phyloP scores from a whole-genome alignment of 2,888 invertebrate genomes.

The Drepana falcataria region DNA sequence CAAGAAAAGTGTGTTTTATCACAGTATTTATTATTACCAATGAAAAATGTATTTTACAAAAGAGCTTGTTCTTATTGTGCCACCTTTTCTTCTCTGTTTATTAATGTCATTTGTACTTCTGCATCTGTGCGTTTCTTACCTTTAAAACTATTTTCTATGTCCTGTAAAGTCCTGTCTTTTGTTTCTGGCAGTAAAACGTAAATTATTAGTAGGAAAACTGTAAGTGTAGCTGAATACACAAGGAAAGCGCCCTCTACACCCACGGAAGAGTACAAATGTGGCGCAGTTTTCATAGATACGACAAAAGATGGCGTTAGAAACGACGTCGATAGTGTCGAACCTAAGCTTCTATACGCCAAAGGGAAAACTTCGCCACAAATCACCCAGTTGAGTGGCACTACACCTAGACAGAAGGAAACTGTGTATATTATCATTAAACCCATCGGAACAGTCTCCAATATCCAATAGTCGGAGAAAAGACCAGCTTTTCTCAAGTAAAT shows the following conservation, averaged over 20 bases:
- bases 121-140: conserved; percentile 45
- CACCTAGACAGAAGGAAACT: conserved; percentile 63
- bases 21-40: not conserved
- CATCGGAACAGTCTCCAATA: conserved; percentile 58
- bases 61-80: conserved; percentile 5
- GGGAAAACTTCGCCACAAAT: conserved; percentile 73
- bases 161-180: conserved; percentile 66
- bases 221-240: conserved; percentile 58
- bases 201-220: conserved; percentile 53
- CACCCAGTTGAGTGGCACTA: conserved; percentile 69
- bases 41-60: not conserved
- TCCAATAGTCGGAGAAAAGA: conserved; percentile 44
- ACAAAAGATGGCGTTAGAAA: conserved; percentile 67
- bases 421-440: conserved; percentile 61
- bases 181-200: conserved; percentile 64
- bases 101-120: conserved; percentile 61
- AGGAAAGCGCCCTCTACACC: conserved; percentile 68
- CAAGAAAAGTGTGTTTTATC: no score
- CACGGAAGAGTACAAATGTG: conserved; percentile 61
- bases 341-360: conserved; percentile 66
- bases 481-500: conserved; percentile 58
- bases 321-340: conserved; percentile 65
- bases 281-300: conserved; percentile 72
- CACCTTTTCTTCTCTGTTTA: conserved; percentile 31
- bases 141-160: conserved; percentile 69